Base-by-base conservation (phyloP, 2,113 vertebrate species). In the Calonectris borealis region DNA sequence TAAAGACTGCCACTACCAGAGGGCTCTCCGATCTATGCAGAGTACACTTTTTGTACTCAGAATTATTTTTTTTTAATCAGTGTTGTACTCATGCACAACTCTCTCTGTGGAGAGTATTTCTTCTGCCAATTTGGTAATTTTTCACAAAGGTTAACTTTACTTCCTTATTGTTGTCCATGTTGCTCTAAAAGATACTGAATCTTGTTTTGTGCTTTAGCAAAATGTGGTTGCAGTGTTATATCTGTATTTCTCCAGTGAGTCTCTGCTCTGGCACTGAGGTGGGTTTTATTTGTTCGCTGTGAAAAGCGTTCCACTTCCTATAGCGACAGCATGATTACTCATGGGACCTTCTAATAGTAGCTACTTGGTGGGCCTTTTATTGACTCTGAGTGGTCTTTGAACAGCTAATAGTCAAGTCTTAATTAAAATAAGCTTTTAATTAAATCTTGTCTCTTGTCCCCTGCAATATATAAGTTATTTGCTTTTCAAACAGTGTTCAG, bases 361-460 rank as follows among this genome's bases (percentile, higher is more conserved):
- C 34, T 83, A 13, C 71, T 81, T 58, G 48, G 26, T 58, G 54
- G 34, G 36, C 7, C 46, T 85, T 76, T 91, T 90, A 77, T 80
- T 91, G 89, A 55, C 21, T 84, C 65, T 77, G 60, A 84, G 72
- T 29, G 22, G 13, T 80, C 81, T 93, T 94, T 94, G 83, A 87
- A 61, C 36, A 65, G 49, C 62, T 88, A 72, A 46, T 91, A 83
- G 44, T 58, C 34, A 84, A 85, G 44, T 65, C 44, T 93, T 94
- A 79, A 80, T 91, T 86, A 82, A 91, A 89, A 91, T 54, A 81
- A 96, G 51, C 60, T 75, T 96, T 90, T 83, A 70, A 86, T 88
- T 90, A 58, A 66, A 32, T 93, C 32, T 91, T 77, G 10, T 49
- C 36, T 86, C 57, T 82, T 81, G 10, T 70, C 44, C 70, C 62